Evolutionary conservation across 2,113 vertebrate genomes (phyloP).

Genomic region (Cebidichthys violaceus): DNA sequence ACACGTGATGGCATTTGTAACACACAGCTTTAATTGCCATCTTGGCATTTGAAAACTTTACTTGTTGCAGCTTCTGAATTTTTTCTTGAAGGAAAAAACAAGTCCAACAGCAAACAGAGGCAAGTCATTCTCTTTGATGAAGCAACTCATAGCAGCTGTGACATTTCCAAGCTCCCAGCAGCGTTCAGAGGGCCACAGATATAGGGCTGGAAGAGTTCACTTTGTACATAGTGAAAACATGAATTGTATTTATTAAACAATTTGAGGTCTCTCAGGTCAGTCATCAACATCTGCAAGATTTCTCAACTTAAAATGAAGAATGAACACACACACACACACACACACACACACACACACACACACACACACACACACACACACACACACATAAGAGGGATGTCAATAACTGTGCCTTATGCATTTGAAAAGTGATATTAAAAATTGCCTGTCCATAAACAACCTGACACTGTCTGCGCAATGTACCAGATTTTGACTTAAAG

Average conservation of each 20-base stretch:
- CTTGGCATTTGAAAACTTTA: constrained; percentile 6
- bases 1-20: not conserved
- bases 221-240: not conserved
- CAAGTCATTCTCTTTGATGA: too few species aligned
- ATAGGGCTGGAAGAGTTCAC: not conserved
- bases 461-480: not conserved
- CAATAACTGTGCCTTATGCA: not conserved
- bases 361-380: not conserved
- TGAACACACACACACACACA: too few species aligned
- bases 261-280: not conserved
- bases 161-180: not conserved
- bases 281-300: not conserved
- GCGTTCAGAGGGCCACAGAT: not conserved
- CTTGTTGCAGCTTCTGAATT: not conserved
- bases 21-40: constrained; percentile 1
- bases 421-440: not conserved
- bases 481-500: not conserved
- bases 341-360: too few species aligned
- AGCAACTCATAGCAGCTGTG: too few species aligned
- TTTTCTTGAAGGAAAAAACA: constrained; percentile 1
- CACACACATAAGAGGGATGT: not conserved
- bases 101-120: not conserved
- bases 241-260: not conserved
- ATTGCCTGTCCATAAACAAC: not conserved
- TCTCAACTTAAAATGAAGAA: not conserved